A percentile compares a stretch with the other conserved stretches of the same genome.
These are phyloP conservation scores for Rhyacichthys aspro DNA, from an alignment of 2,797 vertebrate genomes.

Conservation along the genomic window DNA sequence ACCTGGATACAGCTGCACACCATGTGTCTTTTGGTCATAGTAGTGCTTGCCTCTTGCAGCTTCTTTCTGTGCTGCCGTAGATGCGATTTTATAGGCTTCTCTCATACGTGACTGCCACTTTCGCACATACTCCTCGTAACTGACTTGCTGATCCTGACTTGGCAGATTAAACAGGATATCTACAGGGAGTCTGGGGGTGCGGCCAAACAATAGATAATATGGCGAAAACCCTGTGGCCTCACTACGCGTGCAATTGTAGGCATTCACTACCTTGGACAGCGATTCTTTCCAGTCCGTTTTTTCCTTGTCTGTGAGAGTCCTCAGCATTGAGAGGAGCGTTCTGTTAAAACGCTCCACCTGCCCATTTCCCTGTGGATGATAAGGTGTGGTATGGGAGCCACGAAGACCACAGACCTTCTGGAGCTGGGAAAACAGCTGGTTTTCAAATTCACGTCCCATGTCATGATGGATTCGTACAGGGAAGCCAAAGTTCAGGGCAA, in stretches of 20 bases:
- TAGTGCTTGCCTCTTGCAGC: background rate
- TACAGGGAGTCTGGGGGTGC: background rate
- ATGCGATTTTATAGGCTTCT: background rate
- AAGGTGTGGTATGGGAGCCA: background rate
- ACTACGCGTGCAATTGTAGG: background rate
- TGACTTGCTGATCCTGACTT: background rate
- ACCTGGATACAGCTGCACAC: conserved; percentile 2
- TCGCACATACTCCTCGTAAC: background rate
- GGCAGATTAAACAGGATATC: background rate
- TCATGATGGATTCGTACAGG: background rate
- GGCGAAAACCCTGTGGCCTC: background rate
- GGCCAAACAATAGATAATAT: background rate
- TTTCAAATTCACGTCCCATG: background rate
- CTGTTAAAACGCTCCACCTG: background rate
- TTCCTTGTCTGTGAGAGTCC: background rate
- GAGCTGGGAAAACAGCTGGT: background rate
- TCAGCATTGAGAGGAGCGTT: background rate
- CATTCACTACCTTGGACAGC: no score
- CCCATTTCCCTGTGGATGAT: background rate
- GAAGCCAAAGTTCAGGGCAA: background rate
- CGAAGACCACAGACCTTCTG: background rate
- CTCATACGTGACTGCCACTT: background rate
- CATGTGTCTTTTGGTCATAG: background rate
- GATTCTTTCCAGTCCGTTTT: background rate
- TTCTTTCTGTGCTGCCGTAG: background rate